Evolutionary conservation across 2,113 vertebrate genomes (phyloP), one percentile per base, ranked within the genome.

Genomic region (Entomyzon cyanotis): DNA sequence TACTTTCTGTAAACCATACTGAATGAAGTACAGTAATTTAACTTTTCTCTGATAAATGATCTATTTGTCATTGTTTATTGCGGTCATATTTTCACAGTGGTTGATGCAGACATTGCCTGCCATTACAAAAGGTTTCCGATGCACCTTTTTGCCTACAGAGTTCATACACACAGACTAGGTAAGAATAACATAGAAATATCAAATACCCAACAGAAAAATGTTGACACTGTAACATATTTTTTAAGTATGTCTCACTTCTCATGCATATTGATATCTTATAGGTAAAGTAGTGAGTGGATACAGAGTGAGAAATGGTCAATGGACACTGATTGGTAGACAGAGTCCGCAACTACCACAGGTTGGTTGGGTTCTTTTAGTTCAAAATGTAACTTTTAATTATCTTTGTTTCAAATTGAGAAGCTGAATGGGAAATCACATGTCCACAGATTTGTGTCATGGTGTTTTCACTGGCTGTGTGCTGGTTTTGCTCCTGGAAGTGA

Each of bases 331-430:
- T 96, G 99, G 99, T 33, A 98, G 99, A 75, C 99, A 99, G 97
- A 99, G 99, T 83, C 99, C 99, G 37, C 99, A 99, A 67, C 96
- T 99, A 71, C 99, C 99, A 60, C 99, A 99, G 99, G 99, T 99
- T 90, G 23, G 96, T 96, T 78, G 37, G 33, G 44, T 27, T 12
- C 22, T 81, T 90, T 64, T 46, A n/a, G 12, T 91, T 90, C 21
- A 60, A 53, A 50, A 10, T 68, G 20, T 59, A 24, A 37, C 31
- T 76, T 85, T 65, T 76, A 73, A 56, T 90, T 33, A 39, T 15
- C 8, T 14, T 31, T 68, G 39, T 63, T 92, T 83, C 62, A 87
- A 75, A 58, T 52, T 7, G 37, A 84, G 24, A 33, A 62, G 18
- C 7, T 71, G 37, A 47, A 41, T 56, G 67, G 19, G 28, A 44